Evolutionary conservation across 2,888 invertebrate species (phyloP), one percentile per base, ranked within the genome.

Genomic region (Brenthis daphne): DNA sequence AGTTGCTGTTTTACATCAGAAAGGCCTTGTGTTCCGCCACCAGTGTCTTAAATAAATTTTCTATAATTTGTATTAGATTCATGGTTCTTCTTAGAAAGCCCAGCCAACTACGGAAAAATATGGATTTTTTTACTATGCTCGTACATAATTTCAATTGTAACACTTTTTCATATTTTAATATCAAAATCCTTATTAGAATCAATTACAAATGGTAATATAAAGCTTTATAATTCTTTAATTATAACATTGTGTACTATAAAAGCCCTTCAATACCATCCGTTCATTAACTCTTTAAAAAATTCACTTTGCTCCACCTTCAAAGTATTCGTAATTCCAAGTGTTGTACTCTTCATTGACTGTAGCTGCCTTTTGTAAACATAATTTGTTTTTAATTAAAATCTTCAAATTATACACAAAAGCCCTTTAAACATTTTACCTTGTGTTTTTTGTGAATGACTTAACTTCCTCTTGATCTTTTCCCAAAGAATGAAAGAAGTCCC

Each of bases 361-460:
- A 55, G 60, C 54, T 66, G 16, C 50, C 60, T 47, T 66, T 66
- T 55, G 60, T 65, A 33, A 60, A 60, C 55, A 48, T 55, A 60
- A 66, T 66, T 60, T 54, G 54, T 60, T 37, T 55, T 60, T 60
- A 66, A 66, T 60, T 66, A 66, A 66, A 66, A 66, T 58, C 48
- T 48, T 60, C 60, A 47, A 55, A 60, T 60, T 66, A 24, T n/a
- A 53, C 47, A 55, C 33, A 20, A 16, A 56, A 60, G 11, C 53
- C 48, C 33, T 3, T 66, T 12, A n/a, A 54, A 54, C 37, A 20
- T 60, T 60, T 29, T 50, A 48, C 33, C 48, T 60, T 33, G 60
- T 3, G 48, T 12, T 58, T 47, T 43, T 43, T 43, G 11, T 0
- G 37, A 43, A 43, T 8, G 3, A 43, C 11, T 43, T 11, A 8